Evolutionary conservation across 2,888 invertebrate genomes (phyloP).

Genomic region (Agrypnus murinus): DNA sequence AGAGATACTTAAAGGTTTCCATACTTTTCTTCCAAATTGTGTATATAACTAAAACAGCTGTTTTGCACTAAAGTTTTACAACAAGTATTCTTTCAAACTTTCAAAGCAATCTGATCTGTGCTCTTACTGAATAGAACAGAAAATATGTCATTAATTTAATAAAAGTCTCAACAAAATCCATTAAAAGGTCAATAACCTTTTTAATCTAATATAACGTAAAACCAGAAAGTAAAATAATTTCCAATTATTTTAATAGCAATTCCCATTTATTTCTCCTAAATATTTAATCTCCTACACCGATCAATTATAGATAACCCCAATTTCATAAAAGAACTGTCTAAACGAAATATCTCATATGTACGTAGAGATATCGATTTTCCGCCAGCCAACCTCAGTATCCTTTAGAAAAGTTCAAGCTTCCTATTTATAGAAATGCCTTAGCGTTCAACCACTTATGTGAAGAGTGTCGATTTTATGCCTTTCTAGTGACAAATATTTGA

Average conservation of each 20-base stretch:
- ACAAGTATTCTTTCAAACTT: too few relatives aligned
- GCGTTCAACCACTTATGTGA: conserved; percentile 11
- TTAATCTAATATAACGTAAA: too few relatives aligned
- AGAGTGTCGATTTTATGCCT: conserved; percentile 27
- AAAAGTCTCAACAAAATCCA: too few relatives aligned
- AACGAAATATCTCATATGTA: conserved; percentile 29
- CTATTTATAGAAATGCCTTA: conserved; percentile 26
- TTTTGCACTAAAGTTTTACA: too few relatives aligned
- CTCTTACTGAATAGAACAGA: too few relatives aligned
- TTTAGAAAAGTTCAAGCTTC: conserved; percentile 16
- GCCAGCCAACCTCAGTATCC: conserved; percentile 27
- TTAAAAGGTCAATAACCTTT: too few relatives aligned
- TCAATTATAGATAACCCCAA: conserved; percentile 31
- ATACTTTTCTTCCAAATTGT: too few relatives aligned
- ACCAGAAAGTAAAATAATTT: neutral
- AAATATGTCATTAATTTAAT: too few relatives aligned
- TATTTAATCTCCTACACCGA: conserved; percentile 33
- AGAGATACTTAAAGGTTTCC: too few relatives aligned
- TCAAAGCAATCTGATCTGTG: too few relatives aligned
- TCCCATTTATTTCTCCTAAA: conserved; percentile 25
- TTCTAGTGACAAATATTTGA: conserved; percentile 34
- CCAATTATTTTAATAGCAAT: conserved; percentile 13
- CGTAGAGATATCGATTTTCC: conserved; percentile 22
- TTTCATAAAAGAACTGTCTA: conserved; percentile 34
- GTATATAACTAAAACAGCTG: too few relatives aligned